Base-by-base conservation (phyloP, 2,113 vertebrate species). In the Corythaeola cristata region DNA sequence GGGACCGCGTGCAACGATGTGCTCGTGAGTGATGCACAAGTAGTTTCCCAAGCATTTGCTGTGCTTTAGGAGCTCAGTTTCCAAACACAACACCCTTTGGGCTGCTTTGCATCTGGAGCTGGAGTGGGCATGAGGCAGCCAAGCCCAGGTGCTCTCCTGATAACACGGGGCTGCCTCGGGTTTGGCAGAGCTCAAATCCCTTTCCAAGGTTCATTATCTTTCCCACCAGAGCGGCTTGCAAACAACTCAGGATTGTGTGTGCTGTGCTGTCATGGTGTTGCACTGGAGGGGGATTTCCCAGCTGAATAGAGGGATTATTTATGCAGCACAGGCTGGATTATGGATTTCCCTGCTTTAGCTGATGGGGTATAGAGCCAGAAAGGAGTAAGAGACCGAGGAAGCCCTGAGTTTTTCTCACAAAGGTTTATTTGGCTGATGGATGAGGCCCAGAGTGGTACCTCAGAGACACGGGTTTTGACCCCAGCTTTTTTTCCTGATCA, bases 1-100 rank as follows among this genome's bases (percentile, higher is more conserved):
- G 56, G 78, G 44, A 33, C 44, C 32, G 27, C 3, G 0, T 0
- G 0, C 21, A 24, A 12, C 0, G 0, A 19, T 81, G 66, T 49
- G 47, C 26, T 86, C 1, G 2, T 44, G 35, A 64, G 39, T 4
- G 0, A 19, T 45, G 66, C 79, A 32, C 2, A 37, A 66, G 19
- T 24, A 37, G 30, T 59, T 92, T 67, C 27, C 60, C 44, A 63
- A 84, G 55, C 23, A 20, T 37, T 84, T 39, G 24, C 16, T n/a
- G 21, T 53, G 32, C 22, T 88, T 84, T 66, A n/a, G 35, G 89
- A 87, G 39, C 35, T 47, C 44, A 0, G 0, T 37, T 83, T 85
- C 47, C 88, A 74, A 58, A 41, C 62, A 41, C 24, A 10, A 5
- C 3, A 4, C 33, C 28, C n/a, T 69, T 71, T 63, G 39, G 88